Evolutionary conservation across 1,140 invertebrate genomes (phyloP).

Genomic region (Trichoplusia ni): DNA sequence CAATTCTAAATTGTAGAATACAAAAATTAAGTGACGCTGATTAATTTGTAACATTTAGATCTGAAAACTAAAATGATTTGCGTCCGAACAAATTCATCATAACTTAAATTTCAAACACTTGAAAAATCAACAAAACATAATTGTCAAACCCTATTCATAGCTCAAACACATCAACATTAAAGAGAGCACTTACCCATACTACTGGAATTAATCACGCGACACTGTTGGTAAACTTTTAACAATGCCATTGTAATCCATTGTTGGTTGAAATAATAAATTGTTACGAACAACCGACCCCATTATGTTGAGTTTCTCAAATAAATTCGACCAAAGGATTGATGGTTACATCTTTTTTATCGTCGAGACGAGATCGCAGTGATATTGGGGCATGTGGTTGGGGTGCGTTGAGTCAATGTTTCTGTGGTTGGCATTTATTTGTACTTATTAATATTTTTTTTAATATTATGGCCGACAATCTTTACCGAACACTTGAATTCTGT

Average conservation of each 20-base stretch:
- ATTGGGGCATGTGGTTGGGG: conserved; percentile 11
- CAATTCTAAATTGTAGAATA: too few relatives aligned
- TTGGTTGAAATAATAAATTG: conserved; percentile 46
- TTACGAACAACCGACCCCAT: conserved; percentile 29
- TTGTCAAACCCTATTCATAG: neutral
- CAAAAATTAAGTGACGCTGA: too few relatives aligned
- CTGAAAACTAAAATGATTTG: too few relatives aligned
- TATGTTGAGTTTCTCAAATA: conserved; percentile 46
- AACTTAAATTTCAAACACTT: conserved; percentile 7
- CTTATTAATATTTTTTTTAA: too few relatives aligned
- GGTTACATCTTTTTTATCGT: conserved; percentile 39
- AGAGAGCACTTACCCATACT: conserved; percentile 51
- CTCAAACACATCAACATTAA: conserved; percentile 7
- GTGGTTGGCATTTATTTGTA: neutral
- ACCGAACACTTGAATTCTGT: too few relatives aligned
- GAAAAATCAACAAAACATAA: conserved; percentile 3
- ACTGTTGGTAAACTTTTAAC: conserved; percentile 67
- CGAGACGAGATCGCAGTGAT: neutral
- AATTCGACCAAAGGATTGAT: conserved; percentile 47
- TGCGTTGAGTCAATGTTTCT: neutral
- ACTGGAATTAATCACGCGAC: conserved; percentile 65
- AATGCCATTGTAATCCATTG: conserved; percentile 55
- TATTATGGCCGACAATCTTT: too few relatives aligned
- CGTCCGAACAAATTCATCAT: too few relatives aligned
- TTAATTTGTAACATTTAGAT: too few relatives aligned